Base-by-base conservation (phyloP, 1,140 invertebrate genomes). In the Drosophila sturtevanti region DNA sequence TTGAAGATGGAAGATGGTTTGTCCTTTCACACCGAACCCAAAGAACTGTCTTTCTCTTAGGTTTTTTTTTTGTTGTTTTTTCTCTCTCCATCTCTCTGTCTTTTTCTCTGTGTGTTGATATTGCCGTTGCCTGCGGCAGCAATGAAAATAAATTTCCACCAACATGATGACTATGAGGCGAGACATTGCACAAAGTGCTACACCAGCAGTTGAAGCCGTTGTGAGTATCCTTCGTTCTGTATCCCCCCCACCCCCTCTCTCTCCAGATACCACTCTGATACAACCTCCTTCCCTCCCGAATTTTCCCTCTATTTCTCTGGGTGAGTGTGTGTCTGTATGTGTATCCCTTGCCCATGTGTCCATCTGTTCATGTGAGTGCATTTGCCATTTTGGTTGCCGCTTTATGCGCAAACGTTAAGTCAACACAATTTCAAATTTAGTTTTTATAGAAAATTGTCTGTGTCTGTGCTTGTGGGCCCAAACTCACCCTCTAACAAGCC, bases 351-450 rank as follows among this genome's bases (percentile, higher is more conserved):
- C 66, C 58, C 68, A 51, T 77, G 73, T 78, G 73, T 78, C 64
- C 73, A 68, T 78, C 62, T 87, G 68, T 74, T 77, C 66, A 68
- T 72, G 64, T 67, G 68, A 89, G 68, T 87, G 82, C 84, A 89
- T 89, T 84, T 89, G 79, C 79, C 79, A 80, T 81, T 77, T 86
- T 77, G 65, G 72, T 79, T 79, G 63, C 72, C 81, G 68, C 75
- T 86, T 86, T 85, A 85, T 84, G 81, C 82, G 75, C 75, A 69
- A 87, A 79, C 69, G 80, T 89, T 89, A 89, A 89, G 85, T 89
- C 84, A 89, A 89, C 84, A 89, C 84, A 89, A 89, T 89, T 89
- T 89, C 68, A 80, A 89, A 87, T 87, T 84, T 84, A 71, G 84
- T 79, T 87, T 80, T 87, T 84, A 89, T 86, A 79, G 75, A 86